Conservation (phyloP, 1,140 invertebrate species). For the Drosophila novamexicana region DNA sequence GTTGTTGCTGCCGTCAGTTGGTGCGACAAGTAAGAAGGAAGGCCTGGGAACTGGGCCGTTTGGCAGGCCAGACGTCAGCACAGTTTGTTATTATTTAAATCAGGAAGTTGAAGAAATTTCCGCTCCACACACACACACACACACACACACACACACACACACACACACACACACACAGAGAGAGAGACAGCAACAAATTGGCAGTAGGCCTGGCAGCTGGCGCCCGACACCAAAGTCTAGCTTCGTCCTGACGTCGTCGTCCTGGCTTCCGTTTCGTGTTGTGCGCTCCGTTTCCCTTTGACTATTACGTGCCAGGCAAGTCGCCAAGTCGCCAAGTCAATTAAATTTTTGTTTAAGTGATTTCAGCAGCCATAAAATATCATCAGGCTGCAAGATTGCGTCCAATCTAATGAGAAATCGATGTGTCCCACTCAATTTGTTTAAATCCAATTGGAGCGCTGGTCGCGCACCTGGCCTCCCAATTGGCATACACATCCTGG, state of each 20-base stretch:
- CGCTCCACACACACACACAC: slow-evolving; percentile 47
- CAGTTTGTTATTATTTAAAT: slow-evolving; percentile 84
- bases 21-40: slow-evolving; percentile 61
- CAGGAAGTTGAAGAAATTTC: slow-evolving; percentile 84
- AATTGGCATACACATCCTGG: slow-evolving; percentile 49
- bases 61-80: slow-evolving; percentile 52
- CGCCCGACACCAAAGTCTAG: slow-evolving; percentile 17
- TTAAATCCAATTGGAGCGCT: slow-evolving; percentile 49
- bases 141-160: slow-evolving; percentile 27
- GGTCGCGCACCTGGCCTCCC: slow-evolving; percentile 48
- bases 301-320: slow-evolving; percentile 23
- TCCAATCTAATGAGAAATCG: slow-evolving; percentile 72
- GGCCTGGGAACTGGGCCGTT: not conserved
- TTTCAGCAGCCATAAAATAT: slow-evolving; percentile 75
- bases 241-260: not conserved
- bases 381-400: slow-evolving; percentile 39
- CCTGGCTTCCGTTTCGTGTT: slow-evolving; percentile 47
- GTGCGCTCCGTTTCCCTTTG: slow-evolving; percentile 32
- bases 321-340: slow-evolving; percentile 59
- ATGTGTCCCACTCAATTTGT: slow-evolving; percentile 73
- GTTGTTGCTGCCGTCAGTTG: slow-evolving; percentile 64
- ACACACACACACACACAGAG: too few relatives aligned
- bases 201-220: slow-evolving; percentile 33
- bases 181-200: slow-evolving; percentile 66
- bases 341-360: slow-evolving; percentile 82